Base-by-base conservation (phyloP, 2,797 vertebrate species). In the Melanotaenia nigrans region DNA sequence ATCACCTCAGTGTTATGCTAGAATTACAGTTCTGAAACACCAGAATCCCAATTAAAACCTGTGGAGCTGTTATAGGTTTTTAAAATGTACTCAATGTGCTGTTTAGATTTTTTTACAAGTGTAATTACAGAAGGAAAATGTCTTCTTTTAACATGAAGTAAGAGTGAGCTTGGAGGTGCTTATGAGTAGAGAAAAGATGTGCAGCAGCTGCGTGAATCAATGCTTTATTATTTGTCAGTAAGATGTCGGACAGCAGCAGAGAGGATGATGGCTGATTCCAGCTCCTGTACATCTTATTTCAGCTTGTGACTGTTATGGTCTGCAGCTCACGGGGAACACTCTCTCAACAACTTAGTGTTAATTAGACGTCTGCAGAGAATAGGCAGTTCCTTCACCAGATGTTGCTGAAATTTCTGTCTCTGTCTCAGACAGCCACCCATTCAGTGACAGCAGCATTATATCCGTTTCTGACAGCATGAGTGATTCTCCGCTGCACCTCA, bases 351-450 rank as follows among this genome's bases (percentile, higher is more conserved):
- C 72, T 71, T 73, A 55, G 82, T 85, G 82, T 65, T 92, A 90
- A 90, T 90, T 80, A 86, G 70, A 68, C 0, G 53, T 84, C 89
- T 76, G n/a, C 60, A 30, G 82, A 89, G 87, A 90, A 68, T 58
- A 67, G 59, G 35, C 75, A 49, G 69, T 73, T 87, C 71, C 65
- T 71, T 73, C 76, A 42, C 89, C 89, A 92, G 84, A 89, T 90
- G 90, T 71, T 85, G 32, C 70, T 9, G 66, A 84, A 65, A 75
- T 76, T 54, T 67, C 77, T 76, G 51, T 76, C 62, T 78, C 58
- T 66, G 72, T 61, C 68, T 53, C 72, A 64, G 53, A 70, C 72
- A 70, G 25, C 38, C 61, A 18, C 33, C 53, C 68, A 10, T 55
- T 82, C 51, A n/a, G 59, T 69, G 71, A 71, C 33, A 59, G 81